Percentiles rank a stretch among this genome's conserved stretches.
Conservation (phyloP, 2,888 invertebrate species). For the Drosophila mulleri region DNA sequence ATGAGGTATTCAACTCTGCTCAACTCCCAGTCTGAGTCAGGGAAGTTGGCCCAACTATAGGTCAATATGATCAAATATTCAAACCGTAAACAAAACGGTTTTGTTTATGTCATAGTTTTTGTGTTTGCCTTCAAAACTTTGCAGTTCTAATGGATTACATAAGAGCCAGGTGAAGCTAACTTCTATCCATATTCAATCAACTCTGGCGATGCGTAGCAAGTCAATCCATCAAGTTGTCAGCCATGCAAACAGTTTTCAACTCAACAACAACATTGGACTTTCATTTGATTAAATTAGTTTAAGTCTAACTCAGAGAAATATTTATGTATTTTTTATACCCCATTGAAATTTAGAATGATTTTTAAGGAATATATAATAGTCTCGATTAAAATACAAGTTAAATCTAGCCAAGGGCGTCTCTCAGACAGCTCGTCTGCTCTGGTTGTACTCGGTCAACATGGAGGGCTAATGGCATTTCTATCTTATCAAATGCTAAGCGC, state of each 20-base stretch:
- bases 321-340: neutral
- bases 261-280: neutral
- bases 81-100: conserved; percentile 43
- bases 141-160: conserved; percentile 41
- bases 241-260: neutral
- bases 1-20: conserved; percentile 10
- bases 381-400: no score
- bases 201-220: neutral
- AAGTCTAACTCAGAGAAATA: neutral
- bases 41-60: conserved; percentile 22
- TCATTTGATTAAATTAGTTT: neutral
- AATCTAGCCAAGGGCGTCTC: neutral
- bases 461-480: neutral
- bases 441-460: neutral
- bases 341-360: neutral
- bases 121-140: conserved; percentile 4
- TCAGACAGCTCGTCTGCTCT: neutral
- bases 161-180: neutral
- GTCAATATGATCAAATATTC: conserved; percentile 58
- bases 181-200: conserved; percentile 3
- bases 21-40: neutral
- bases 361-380: neutral
- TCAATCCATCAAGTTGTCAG: conserved; percentile 20
- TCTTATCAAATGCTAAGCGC: conserved; percentile 1
- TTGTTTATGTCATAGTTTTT: conserved; percentile 41